A percentile compares a stretch with the other conserved stretches of the same genome.
Conservation (phyloP, 2,797 vertebrate species). For the Iguana delicatissima region DNA sequence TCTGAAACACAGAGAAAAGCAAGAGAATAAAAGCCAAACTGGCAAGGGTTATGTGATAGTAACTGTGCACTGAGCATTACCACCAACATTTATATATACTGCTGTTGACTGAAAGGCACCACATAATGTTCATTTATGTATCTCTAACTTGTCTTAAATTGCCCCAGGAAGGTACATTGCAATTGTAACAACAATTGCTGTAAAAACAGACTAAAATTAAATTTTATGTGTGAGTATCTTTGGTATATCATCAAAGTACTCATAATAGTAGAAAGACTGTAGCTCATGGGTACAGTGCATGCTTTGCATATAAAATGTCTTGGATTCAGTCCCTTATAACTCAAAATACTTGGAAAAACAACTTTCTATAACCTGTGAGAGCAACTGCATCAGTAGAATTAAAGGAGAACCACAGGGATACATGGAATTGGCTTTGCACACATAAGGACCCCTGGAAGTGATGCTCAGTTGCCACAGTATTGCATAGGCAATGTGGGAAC, state of each 20-base stretch:
- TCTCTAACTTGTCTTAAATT: neutral
- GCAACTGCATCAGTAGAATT: neutral
- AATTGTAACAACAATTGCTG: neutral
- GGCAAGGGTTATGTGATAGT: neutral
- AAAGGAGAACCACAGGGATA: neutral
- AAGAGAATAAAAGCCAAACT: neutral
- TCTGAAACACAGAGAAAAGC: neutral
- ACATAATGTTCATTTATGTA: neutral
- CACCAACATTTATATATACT: neutral
- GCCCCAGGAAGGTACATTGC: neutral
- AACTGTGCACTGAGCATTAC: neutral
- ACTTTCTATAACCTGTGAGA: neutral
- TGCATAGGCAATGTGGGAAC: neutral
- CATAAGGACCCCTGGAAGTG: neutral
- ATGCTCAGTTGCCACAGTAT: neutral
- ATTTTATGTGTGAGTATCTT: neutral
- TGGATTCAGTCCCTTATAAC: neutral
- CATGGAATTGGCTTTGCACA: neutral
- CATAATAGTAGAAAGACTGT: neutral
- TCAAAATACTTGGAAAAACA: neutral
- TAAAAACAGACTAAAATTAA: neutral
- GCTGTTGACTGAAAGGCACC: neutral
- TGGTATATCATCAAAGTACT: neutral
- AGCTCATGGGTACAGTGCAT: neutral
- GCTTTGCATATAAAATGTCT: conserved; percentile 1